Percentiles rank a stretch among this genome's conserved stretches.
phyloP scores from a whole-genome alignment of 2,888 invertebrate genomes.

The Hydropsyche betteni region DNA sequence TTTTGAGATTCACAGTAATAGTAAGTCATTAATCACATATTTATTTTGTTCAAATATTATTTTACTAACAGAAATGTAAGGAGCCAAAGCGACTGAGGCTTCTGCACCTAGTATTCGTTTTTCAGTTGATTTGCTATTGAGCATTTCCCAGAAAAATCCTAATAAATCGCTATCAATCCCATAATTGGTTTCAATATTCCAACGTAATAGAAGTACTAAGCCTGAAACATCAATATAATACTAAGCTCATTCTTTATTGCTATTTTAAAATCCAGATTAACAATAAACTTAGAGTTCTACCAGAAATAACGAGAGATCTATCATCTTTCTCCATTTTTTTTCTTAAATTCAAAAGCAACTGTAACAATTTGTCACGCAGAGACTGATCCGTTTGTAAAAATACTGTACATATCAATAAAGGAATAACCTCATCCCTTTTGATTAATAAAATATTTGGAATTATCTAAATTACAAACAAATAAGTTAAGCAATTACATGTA shows the following conservation, averaged over 20 bases:
- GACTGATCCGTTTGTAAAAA: slow-evolving; percentile 67
- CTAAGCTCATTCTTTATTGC: neutral
- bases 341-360: slow-evolving; percentile 75
- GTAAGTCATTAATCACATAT: neutral
- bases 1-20: neutral
- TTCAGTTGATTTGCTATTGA: slow-evolving; percentile 60
- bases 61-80: slow-evolving; percentile 69
- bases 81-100: slow-evolving; percentile 72
- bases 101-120: slow-evolving; percentile 74
- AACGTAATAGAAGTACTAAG: slow-evolving; percentile 48
- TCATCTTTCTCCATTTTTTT: slow-evolving; percentile 76
- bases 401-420: slow-evolving; percentile 70
- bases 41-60: neutral
- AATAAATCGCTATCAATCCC: slow-evolving; percentile 55
- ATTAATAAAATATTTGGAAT: slow-evolving; percentile 75
- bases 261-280: neutral
- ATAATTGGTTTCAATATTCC: slow-evolving; percentile 48
- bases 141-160: slow-evolving; percentile 59
- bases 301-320: slow-evolving; percentile 67
- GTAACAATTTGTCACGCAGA: slow-evolving; percentile 71
- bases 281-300: slow-evolving; percentile 54
- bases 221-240: slow-evolving; percentile 34
- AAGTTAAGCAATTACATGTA: neutral
- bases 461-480: slow-evolving; percentile 59
- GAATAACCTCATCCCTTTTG: slow-evolving; percentile 75